These are phyloP conservation scores for Salvelinus sp. DNA, from an alignment of 2,113 vertebrate species.

Conservation along the genomic window DNA sequence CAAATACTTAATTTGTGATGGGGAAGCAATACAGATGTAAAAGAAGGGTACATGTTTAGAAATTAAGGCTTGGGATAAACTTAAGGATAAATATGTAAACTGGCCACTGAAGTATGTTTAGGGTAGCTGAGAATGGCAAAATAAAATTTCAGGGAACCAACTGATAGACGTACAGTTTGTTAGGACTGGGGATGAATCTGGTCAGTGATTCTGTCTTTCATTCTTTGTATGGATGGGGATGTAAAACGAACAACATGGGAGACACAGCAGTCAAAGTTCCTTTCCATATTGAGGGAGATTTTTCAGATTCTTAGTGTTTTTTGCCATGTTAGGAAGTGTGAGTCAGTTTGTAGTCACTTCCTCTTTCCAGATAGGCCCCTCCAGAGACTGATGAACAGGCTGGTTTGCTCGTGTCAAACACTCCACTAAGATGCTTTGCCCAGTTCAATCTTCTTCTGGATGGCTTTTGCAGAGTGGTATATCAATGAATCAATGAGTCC, in stretches of 20 bases:
- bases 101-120: background rate
- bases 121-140: background rate
- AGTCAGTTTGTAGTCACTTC: conserved; percentile 6
- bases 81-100: background rate
- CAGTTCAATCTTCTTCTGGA: conserved; percentile 98
- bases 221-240: background rate
- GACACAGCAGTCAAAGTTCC: background rate
- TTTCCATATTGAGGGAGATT: background rate
- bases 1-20: background rate
- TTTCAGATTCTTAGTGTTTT: background rate
- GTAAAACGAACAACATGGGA: background rate
- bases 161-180: background rate
- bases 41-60: background rate
- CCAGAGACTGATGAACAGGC: background rate
- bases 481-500: conserved; percentile 96
- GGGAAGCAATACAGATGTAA: background rate
- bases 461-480: conserved; percentile 92
- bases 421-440: conserved; percentile 87
- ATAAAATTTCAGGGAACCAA: background rate
- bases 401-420: background rate
- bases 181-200: background rate
- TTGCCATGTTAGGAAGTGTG: background rate
- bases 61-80: background rate
- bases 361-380: background rate
- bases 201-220: background rate